A percentile compares a stretch with the other conserved stretches of the same genome.
Conservation (phyloP, 2,888 invertebrate species). For the Cynaeus angustus region DNA sequence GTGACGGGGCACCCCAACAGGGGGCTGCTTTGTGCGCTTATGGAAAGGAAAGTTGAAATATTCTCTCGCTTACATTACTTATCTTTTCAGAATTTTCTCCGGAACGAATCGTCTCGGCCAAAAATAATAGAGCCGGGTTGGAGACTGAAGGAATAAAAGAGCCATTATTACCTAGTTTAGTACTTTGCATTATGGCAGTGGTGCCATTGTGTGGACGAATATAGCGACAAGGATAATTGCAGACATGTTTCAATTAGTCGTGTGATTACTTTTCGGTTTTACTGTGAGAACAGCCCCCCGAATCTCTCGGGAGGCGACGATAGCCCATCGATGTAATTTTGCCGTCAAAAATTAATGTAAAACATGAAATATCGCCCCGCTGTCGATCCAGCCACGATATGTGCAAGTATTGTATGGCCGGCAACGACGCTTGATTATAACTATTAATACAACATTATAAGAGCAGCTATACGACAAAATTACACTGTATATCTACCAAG, state of each 20-base stretch:
- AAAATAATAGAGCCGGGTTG: too few relatives aligned
- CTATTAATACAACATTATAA: constrained; percentile 59
- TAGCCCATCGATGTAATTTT: constrained; percentile 32
- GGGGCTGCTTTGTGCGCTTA: constrained; percentile 31
- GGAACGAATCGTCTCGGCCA: constrained; percentile 17
- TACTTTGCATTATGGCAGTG: constrained; percentile 1
- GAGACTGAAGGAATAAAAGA: background rate
- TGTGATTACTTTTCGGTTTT: too few relatives aligned
- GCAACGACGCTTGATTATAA: constrained; percentile 58
- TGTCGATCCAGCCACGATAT: constrained; percentile 49
- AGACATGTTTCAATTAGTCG: too few relatives aligned
- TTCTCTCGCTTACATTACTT: constrained; percentile 19
- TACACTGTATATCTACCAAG: constrained; percentile 53
- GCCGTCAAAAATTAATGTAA: constrained; percentile 48
- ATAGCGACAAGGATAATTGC: background rate
- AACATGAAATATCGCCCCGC: constrained; percentile 44
- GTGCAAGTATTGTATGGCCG: constrained; percentile 44
- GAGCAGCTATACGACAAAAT: constrained; percentile 55
- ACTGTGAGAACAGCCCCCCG: too few relatives aligned
- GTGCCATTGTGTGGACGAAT: background rate
- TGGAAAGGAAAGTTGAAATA: constrained; percentile 37
- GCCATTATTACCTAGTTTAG: constrained; percentile 1
- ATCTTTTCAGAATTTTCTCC: constrained; percentile 21
- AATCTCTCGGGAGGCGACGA: too few relatives aligned
- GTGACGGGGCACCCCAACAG: constrained; percentile 32